These are phyloP conservation scores for Galendromus occidentalis DNA, from an alignment of 1,140 invertebrate species.

Conservation along the genomic window DNA sequence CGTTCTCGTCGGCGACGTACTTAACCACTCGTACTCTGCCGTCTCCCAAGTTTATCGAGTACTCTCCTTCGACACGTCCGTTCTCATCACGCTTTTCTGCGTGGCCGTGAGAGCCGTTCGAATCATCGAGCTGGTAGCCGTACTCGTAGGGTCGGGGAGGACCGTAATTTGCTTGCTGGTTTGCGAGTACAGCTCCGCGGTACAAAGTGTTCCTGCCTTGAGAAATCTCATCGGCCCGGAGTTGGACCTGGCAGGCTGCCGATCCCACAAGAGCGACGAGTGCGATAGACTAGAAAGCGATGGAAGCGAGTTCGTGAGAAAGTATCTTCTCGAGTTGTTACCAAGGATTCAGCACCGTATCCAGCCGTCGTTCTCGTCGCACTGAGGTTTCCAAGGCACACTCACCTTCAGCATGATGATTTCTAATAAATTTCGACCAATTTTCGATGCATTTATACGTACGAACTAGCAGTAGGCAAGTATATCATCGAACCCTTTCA, in stretches of 20 bases:
- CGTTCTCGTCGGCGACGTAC: constrained; percentile 12
- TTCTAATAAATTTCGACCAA: too few relatives aligned
- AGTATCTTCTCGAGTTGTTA: too few relatives aligned
- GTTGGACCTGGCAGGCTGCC: background rate
- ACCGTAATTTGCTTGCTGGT: background rate
- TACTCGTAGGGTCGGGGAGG: constrained; percentile 1
- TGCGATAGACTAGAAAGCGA: too few relatives aligned
- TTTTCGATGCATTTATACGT: too few relatives aligned
- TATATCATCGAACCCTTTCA: too few relatives aligned
- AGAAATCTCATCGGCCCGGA: background rate
- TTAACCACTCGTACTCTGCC: constrained; percentile 15
- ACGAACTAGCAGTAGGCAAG: too few relatives aligned
- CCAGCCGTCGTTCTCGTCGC: too few relatives aligned
- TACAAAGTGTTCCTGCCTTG: background rate
- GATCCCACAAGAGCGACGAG: too few relatives aligned
- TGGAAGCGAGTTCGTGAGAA: too few relatives aligned
- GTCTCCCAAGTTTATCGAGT: constrained; percentile 16
- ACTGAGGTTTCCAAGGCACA: too few relatives aligned
- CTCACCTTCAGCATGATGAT: too few relatives aligned
- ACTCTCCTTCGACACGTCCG: constrained; percentile 13
- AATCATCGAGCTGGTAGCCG: background rate
- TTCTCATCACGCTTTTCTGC: background rate
- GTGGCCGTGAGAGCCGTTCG: background rate
- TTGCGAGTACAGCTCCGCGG: background rate
- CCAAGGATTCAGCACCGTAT: too few relatives aligned